These are phyloP conservation scores for Archocentrus centrarchus DNA, from an alignment of 2,113 vertebrate species.

Conservation along the genomic window DNA sequence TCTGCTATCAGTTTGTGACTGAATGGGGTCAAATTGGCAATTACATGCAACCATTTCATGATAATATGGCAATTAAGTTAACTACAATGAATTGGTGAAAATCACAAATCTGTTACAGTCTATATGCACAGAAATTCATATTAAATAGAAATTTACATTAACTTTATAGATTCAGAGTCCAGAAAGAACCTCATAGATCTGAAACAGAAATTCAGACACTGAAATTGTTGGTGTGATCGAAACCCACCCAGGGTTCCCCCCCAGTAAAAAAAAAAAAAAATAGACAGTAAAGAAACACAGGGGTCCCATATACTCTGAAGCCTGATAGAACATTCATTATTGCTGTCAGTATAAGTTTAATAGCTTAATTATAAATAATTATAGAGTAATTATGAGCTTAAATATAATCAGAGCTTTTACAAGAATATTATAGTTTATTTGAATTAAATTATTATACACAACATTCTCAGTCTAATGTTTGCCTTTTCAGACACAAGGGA, in stretches of 20 bases:
- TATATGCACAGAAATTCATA: too few species aligned
- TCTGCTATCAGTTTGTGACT: neutral
- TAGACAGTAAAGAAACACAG: too few species aligned
- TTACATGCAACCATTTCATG: neutral
- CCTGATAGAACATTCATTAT: neutral
- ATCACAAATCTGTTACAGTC: neutral
- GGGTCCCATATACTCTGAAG: too few species aligned
- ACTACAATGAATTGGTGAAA: neutral
- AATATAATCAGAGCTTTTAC: neutral
- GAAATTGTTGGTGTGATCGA: too few species aligned
- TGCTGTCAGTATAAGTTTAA: neutral
- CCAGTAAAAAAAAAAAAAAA: too few species aligned
- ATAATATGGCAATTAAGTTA: neutral
- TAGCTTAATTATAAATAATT: neutral
- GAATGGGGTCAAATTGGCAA: neutral
- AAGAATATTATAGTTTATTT: neutral
- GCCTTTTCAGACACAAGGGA: neutral
- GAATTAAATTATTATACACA: neutral
- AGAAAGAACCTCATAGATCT: too few species aligned
- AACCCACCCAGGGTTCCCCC: too few species aligned
- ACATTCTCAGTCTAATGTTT: neutral
- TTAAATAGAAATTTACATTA: too few species aligned
- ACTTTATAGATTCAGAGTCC: too few species aligned
- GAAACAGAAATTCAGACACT: too few species aligned
- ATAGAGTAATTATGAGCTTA: neutral